Evolutionary conservation across 2,888 invertebrate genomes (phyloP), one percentile per base, ranked within the genome.

Genomic region (Brenthis hecate): DNA sequence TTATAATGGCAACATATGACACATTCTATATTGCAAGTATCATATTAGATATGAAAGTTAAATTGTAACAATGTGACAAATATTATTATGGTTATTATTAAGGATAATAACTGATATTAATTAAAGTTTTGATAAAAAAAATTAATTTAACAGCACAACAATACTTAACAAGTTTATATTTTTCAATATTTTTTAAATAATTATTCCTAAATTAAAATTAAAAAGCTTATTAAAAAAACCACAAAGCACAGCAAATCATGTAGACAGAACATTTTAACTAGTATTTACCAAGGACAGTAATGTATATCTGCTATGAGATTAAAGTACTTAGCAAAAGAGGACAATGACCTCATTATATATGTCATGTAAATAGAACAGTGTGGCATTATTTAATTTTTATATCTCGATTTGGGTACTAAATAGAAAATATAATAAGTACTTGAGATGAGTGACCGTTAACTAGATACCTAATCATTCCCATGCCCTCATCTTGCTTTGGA

Each of bases 301-400:
- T 55, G 19, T 16, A 62, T 48, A 36, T 68, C 47, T 65, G 61
- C 60, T 68, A 67, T 53, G 62, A 62, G 62, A 56, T 64, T 55
- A 32, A 67, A 60, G 57, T 65, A 68, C 65, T 63, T 56, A 55
- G 67, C 72, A 76, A 76, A 64, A 76, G 79, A 78, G 86, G 84
- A 80, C 86, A 87, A 80, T 85, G 86, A 87, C 87, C 86, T 77
- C 75, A 74, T 81, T 79, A 74, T 72, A 74, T 72, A 76, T 81
- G 80, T 81, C 83, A 81, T 78, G 77, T 84, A 83, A 83, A 85
- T 84, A 86, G 77, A 78, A 73, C 69, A 71, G 56, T 61, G 57
- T 66, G 58, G 48, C n/a, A 60, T 54, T 60, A 16, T 28, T 36
- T 43, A 14, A 55, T 43, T 23, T 32, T 56, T 19, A n/a, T 13